Percentiles rank a stretch among this genome's conserved stretches.
phyloP scores from a whole-genome alignment of 2,888 invertebrate species.

The Asteroscopus sphinx region DNA sequence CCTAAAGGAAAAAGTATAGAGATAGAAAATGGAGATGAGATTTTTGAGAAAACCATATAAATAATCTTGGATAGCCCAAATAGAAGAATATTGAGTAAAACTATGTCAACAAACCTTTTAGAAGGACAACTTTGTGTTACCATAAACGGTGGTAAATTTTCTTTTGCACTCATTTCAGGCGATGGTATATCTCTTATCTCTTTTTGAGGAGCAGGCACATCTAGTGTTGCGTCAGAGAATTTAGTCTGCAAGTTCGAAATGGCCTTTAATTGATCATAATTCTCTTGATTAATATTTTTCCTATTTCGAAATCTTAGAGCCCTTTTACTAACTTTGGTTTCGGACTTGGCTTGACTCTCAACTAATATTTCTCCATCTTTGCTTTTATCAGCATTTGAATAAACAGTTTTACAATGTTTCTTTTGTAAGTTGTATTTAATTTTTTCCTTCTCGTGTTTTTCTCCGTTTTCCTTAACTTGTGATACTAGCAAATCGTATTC shows the following conservation, averaged over 20 bases:
- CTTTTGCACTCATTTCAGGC: slow-evolving; percentile 72
- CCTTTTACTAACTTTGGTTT: slow-evolving; percentile 64
- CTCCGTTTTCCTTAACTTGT: slow-evolving; percentile 28
- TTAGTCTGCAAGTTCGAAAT: slow-evolving; percentile 80
- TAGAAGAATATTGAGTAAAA: too few relatives aligned
- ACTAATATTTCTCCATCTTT: too few relatives aligned
- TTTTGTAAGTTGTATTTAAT: slow-evolving; percentile 76
- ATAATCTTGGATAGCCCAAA: neutral
- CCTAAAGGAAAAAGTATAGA: slow-evolving; percentile 39
- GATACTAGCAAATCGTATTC: slow-evolving; percentile 78
- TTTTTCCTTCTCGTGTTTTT: slow-evolving; percentile 44
- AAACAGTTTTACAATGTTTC: slow-evolving; percentile 51
- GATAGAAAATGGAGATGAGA: slow-evolving; percentile 19
- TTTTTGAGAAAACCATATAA: slow-evolving; percentile 1
- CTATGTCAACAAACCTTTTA: slow-evolving; percentile 75
- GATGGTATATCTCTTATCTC: slow-evolving; percentile 75
- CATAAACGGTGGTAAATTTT: slow-evolving; percentile 73
- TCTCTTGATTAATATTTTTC: slow-evolving; percentile 66
- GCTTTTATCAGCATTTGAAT: slow-evolving; percentile 28
- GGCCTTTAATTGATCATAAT: slow-evolving; percentile 73
- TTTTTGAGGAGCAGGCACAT: slow-evolving; percentile 71
- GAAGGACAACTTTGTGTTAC: slow-evolving; percentile 81
- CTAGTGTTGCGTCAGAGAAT: slow-evolving; percentile 80
- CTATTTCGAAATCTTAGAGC: slow-evolving; percentile 72
- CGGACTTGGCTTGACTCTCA: too few relatives aligned